Base-by-base conservation (phyloP, 2,113 vertebrate species). In the Chlamydotis undulata region DNA sequence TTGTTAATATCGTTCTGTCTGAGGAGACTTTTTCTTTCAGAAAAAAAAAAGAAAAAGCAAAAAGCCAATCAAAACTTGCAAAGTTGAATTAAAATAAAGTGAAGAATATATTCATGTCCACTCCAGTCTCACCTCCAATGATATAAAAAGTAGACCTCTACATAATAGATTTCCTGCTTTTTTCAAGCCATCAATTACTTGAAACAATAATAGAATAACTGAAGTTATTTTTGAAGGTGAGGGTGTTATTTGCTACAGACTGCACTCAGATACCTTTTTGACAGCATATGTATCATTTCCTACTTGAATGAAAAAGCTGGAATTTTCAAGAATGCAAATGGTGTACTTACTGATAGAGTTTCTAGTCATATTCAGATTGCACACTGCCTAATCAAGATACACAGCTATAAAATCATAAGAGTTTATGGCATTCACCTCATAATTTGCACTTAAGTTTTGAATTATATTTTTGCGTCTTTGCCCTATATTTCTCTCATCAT, bases 141-240 rank as follows among this genome's bases (percentile, higher is more conserved):
- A 60, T 60, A 33, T 33, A 83, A 95, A 94, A 73, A 50, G 35
- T 31, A 64, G 23, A 37, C 50, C 55, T 88, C 19, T 50, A 64
- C 29, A 31, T 71, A 89, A 79, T 35, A 94, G 39, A 39, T 86
- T 53, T 73, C 26, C 59, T 67, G 70, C 37, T 76, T 95, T 50
- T 63, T 90, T 82, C 69, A 55, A 93, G 69, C 31, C 45, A 91
- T 68, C n/a, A 86, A 49, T 41, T 57, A 22, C 50, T 91, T 87
- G 55, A 92, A 82, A 13, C 14, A 95, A 83, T 87, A 82, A 74
- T 68, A 49, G 77, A 93, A 74, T 57, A 82, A 77, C 18, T 45
- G 45, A 73, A 83, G 65, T 74, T 83, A 49, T 53, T 91, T 95
- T 74, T 91, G 65, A 92, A 96, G 78, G 65, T 87, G 75, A 81